Evolutionary conservation across 35 echinoderm and acorn worm genomes (phyloP).

Genomic region (Anneissia japonica): DNA sequence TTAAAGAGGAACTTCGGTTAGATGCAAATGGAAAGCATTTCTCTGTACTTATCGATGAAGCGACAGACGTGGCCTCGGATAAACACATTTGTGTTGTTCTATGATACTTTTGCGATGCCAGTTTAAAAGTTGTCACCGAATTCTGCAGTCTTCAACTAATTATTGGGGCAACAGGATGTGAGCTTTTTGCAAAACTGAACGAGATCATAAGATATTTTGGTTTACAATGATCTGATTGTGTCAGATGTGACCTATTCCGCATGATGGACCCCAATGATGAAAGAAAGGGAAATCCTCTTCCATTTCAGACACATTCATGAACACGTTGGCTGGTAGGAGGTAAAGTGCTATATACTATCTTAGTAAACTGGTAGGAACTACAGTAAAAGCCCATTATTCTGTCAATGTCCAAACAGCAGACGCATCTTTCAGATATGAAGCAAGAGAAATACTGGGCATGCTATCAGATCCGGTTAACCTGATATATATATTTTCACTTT

Average conservation of each 20-base stretch:
- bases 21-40: not conserved
- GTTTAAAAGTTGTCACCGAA: not conserved
- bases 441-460: not conserved
- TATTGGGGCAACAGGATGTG: not conserved
- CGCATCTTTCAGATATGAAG: conserved; percentile 17
- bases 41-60: conserved; percentile 19
- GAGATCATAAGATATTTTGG: not conserved
- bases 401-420: too few species aligned
- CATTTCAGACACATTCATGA: too few species aligned
- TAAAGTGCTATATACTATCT: too few species aligned
- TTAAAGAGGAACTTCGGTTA: not conserved
- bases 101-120: conserved; percentile 17
- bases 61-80: conserved; percentile 22
- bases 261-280: too few species aligned
- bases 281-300: too few species aligned
- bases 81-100: conserved; percentile 26
- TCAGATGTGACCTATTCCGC: too few species aligned
- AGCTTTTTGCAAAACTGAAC: not conserved
- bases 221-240: not conserved
- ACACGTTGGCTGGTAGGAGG: too few species aligned
- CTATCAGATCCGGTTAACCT: not conserved
- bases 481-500: conserved; percentile 11
- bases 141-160: not conserved
- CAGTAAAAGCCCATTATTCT: too few species aligned
- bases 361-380: too few species aligned